A percentile compares a stretch with the other conserved stretches of the same genome.
These are phyloP conservation scores for Mamestra configurata DNA, from an alignment of 1,140 invertebrate genomes.

Conservation along the genomic window DNA sequence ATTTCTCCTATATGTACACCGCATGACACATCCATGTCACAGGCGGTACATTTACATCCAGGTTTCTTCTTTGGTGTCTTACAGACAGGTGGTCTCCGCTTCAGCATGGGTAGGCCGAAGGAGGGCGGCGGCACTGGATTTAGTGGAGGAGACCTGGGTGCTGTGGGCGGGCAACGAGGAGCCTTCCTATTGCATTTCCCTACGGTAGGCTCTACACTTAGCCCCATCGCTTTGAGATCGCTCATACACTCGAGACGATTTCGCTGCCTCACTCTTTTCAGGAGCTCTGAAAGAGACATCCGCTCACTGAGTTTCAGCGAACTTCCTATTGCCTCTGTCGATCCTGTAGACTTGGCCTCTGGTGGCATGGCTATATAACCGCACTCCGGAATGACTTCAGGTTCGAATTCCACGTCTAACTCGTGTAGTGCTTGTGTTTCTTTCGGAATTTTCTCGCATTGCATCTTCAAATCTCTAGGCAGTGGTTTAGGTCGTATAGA, in stretches of 20 bases:
- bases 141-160: constrained; percentile 52
- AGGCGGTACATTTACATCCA: background rate
- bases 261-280: constrained; percentile 64
- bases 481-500: background rate
- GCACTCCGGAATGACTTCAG: too few species aligned
- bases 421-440: background rate
- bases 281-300: constrained; percentile 62
- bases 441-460: background rate
- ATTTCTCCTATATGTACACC: background rate
- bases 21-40: background rate
- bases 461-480: background rate
- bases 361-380: background rate
- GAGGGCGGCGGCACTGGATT: constrained; percentile 33
- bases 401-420: too few species aligned
- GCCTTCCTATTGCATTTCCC: constrained; percentile 48
- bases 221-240: background rate
- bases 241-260: constrained; percentile 58
- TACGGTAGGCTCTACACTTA: constrained; percentile 15
- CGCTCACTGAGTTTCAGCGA: constrained; percentile 53
- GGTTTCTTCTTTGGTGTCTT: background rate
- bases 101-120: background rate
- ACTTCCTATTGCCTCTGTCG: background rate
- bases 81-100: constrained; percentile 6
- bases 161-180: constrained; percentile 50
- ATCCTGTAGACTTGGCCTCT: background rate